A percentile compares a stretch with the other conserved stretches of the same genome.
phyloP scores from a whole-genome alignment of 2,797 vertebrate species.

The Dromococcyx pavoninus region DNA sequence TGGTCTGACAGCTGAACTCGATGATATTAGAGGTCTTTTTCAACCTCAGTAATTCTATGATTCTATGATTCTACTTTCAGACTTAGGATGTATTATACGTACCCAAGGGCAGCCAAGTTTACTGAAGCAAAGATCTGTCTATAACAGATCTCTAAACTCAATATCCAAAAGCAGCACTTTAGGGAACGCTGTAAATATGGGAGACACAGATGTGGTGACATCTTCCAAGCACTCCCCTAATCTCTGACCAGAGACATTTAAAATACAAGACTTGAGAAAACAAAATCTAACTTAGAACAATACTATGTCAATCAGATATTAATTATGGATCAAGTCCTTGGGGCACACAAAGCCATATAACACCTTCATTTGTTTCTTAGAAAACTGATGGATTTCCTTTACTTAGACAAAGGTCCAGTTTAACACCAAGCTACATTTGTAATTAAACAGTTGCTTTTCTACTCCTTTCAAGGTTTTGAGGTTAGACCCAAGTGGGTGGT shows the following conservation, averaged over 20 bases:
- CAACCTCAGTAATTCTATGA: too few species aligned
- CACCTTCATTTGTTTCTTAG: background rate
- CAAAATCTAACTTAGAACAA: background rate
- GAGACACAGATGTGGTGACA: background rate
- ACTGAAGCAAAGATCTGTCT: background rate
- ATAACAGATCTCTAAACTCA: background rate
- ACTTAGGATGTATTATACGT: background rate
- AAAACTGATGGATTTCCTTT: background rate
- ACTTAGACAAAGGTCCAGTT: background rate
- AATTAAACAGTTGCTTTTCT: background rate
- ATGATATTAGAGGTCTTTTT: too few species aligned
- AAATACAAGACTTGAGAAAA: background rate
- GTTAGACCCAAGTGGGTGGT: background rate
- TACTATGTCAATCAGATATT: rapidly evolving
- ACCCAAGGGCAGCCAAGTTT: background rate
- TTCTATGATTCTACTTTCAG: background rate
- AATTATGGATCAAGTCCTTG: background rate
- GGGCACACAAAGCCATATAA: background rate
- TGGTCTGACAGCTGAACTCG: too few species aligned
- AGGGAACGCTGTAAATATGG: background rate
- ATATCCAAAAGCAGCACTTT: background rate
- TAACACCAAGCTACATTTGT: background rate
- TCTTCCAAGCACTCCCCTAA: background rate
- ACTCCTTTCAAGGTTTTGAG: background rate
- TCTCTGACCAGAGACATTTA: background rate